Conservation (phyloP, 1,140 invertebrate species). For the Brachionus plicatilis region DNA sequence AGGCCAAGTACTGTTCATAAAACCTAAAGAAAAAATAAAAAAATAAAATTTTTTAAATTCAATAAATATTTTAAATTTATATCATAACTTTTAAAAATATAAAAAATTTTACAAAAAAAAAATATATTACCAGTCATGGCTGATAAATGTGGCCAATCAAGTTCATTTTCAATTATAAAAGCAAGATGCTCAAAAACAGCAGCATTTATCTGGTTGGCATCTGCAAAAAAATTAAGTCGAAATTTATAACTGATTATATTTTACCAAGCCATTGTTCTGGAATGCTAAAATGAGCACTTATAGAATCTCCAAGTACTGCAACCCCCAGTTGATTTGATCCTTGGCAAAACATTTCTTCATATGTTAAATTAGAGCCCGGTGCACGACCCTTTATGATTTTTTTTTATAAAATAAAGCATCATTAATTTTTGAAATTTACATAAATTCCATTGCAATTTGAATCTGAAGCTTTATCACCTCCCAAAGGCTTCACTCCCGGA, state of each 20-base stretch:
- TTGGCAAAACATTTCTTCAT: conserved; percentile 56
- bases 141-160: conserved; percentile 60
- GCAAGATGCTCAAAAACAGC: conserved; percentile 50
- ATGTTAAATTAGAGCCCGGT: conserved; percentile 43
- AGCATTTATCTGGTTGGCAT: conserved; percentile 43
- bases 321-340: conserved; percentile 51
- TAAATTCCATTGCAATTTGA: conserved; percentile 60
- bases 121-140: conserved; percentile 52
- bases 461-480: conserved; percentile 50
- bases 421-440: conserved; percentile 44
- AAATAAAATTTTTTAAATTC: too few species aligned
- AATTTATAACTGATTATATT: conserved; percentile 42
- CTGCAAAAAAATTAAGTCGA: neutral
- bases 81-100: too few species aligned
- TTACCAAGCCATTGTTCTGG: conserved; percentile 56
- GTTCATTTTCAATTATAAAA: conserved; percentile 56
- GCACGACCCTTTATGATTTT: neutral
- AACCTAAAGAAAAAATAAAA: neutral
- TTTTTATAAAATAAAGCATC: too few species aligned
- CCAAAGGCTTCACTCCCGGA: conserved; percentile 53
- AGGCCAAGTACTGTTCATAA: conserved; percentile 46
- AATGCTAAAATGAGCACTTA: conserved; percentile 60
- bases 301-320: conserved; percentile 58
- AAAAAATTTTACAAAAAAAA: too few species aligned
- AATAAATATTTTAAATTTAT: too few species aligned